Evolutionary conservation across 2,888 invertebrate species (phyloP), one percentile per base, ranked within the genome.

Genomic region (Xestoiulus laeticollis): DNA sequence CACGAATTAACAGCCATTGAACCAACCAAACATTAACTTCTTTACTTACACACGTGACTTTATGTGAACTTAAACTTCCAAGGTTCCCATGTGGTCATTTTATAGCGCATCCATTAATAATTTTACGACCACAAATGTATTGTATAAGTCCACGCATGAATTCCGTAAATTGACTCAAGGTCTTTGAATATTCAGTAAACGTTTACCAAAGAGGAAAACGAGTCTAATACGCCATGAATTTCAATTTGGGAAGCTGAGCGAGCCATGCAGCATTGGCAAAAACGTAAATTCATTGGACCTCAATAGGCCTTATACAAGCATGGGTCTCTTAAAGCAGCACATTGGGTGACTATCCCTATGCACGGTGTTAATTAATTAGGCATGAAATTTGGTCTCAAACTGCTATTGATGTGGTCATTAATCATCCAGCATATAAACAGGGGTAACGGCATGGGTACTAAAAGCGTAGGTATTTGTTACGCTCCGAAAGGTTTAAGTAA

Each of bases 221-320:
- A 78, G 30, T 14, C 78, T 78, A 78, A 78, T 78, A 14, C 78
- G 78, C 78, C 78, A 78, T 78, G 78, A 78, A 78, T 78, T 30
- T 78, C 78, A 78, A 78, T 78, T 14, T 30, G 59, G 8, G 22
- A 19, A 22, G n/a, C 59, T 8, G 59, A 68, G 22, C 8, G 22
- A 22, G 22, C n/a, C n/a, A n/a, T n/a, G n/a, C n/a, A n/a, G n/a
- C 59, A 22, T 22, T 68, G 59, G 59, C 30, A 78, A 14, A 30
- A 30, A 19, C 14, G 78, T 78, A 1, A 30, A 78, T 78, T 78
- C 78, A 78, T 78, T 78, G 78, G 78, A 30, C 78, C 59, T 22
- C 5, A 26, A 68, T 68, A 48, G 48, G 48, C 48, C 48, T 48
- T 22, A 26, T 68, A n/a, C 19, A n/a, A 59, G 59, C 59, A 68